Conservation (phyloP, 2,797 vertebrate genomes). For the Microctenopoma steveboyesi region DNA sequence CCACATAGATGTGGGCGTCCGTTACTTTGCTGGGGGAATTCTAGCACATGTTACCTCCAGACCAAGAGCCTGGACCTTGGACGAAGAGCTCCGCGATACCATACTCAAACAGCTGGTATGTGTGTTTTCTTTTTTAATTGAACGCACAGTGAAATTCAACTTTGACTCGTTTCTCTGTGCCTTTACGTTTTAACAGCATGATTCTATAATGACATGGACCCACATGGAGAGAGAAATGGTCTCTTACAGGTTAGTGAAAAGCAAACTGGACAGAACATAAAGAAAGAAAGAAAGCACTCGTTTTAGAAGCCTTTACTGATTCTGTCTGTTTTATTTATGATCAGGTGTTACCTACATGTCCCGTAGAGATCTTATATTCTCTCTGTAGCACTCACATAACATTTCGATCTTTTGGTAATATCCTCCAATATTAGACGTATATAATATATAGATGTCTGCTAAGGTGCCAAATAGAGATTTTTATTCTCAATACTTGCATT, state of each 20-base stretch:
- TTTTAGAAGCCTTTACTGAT: slow-evolving; percentile 15
- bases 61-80: slow-evolving; percentile 89
- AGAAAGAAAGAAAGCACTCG: background rate
- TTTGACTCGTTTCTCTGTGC: slow-evolving; percentile 1
- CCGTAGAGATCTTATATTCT: slow-evolving; percentile 6
- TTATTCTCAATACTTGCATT: background rate
- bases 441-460: background rate
- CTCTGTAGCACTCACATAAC: background rate
- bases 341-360: slow-evolving; percentile 18
- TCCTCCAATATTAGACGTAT: background rate
- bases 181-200: slow-evolving; percentile 85
- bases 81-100: slow-evolving; percentile 81
- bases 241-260: slow-evolving; percentile 89
- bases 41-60: slow-evolving; percentile 92
- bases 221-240: slow-evolving; percentile 93
- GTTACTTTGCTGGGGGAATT: slow-evolving; percentile 94
- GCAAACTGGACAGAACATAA: background rate
- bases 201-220: slow-evolving; percentile 91
- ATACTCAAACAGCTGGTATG: slow-evolving; percentile 89
- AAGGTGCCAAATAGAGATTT: background rate
- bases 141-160: background rate
- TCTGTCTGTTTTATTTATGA: slow-evolving; percentile 5
- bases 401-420: background rate
- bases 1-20: slow-evolving; percentile 86
- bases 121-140: slow-evolving; percentile 17